These are phyloP conservation scores for Gouania willdenowi DNA, from an alignment of 2,797 vertebrate species.

Conservation along the genomic window DNA sequence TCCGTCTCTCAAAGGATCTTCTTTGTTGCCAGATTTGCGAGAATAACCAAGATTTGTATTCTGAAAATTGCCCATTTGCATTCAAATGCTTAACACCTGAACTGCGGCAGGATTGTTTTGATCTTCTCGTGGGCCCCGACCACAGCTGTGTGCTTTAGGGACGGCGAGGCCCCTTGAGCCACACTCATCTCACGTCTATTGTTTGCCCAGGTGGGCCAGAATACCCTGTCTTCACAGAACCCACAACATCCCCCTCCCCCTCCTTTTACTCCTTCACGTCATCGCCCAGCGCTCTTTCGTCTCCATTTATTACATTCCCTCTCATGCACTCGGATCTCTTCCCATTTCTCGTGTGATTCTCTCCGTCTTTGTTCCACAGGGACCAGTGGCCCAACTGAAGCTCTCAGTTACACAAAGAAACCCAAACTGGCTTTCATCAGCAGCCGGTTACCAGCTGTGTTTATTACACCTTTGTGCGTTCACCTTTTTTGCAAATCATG, in stretches of 20 bases:
- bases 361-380: slow-evolving; percentile 52
- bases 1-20: slow-evolving; percentile 27
- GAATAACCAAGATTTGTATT: slow-evolving; percentile 49
- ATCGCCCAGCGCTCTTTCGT: slow-evolving; percentile 7
- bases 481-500: slow-evolving; percentile 15
- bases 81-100: slow-evolving; percentile 64
- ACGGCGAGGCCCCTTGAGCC: slow-evolving; percentile 62
- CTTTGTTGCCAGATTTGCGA: slow-evolving; percentile 31
- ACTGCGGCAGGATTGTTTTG: slow-evolving; percentile 47
- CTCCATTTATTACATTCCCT: slow-evolving; percentile 25
- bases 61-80: slow-evolving; percentile 27
- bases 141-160: slow-evolving; percentile 61
- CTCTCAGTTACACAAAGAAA: slow-evolving; percentile 69
- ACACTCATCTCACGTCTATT: slow-evolving; percentile 61
- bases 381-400: slow-evolving; percentile 70
- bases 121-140: slow-evolving; percentile 34
- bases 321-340: slow-evolving; percentile 8
- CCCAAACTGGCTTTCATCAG: slow-evolving; percentile 64
- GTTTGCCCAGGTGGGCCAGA: slow-evolving; percentile 69
- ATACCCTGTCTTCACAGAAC: not conserved
- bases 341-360: slow-evolving; percentile 20
- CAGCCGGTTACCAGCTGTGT: slow-evolving; percentile 58
- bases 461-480: slow-evolving; percentile 30
- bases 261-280: not conserved
- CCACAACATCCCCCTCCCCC: not conserved